Base-by-base conservation (phyloP, 2,888 invertebrate genomes). In the Eumacrocentrus americanus region DNA sequence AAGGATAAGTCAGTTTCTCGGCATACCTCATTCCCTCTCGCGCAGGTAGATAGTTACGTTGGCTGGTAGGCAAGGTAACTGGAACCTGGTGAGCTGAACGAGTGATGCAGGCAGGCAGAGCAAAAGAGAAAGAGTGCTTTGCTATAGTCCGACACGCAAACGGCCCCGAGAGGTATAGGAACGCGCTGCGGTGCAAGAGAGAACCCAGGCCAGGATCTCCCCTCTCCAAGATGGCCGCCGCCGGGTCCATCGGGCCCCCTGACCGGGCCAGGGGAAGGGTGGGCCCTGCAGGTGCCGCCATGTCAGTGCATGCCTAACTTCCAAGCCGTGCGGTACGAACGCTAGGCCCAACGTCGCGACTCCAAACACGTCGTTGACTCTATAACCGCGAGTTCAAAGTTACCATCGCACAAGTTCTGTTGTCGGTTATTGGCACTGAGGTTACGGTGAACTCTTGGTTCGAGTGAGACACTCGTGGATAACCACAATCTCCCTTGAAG, bases 261-360 rank as follows among this genome's bases (percentile, higher is more conserved):
- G 65, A 68, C 69, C 20, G 35, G 42, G 52, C 25, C 37, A 47
- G 74, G 73, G 76, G 76, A 75, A 77, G 75, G 77, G 75, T 74
- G 74, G 70, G 72, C 70, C 71, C 72, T 72, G 77, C 80, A 80
- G 80, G 80, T 80, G 80, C 79, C 80, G 80, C 80, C 80, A 80
- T 80, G 79, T 79, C 80, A 80, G 80, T 80, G 76, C 77, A 80
- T 78, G 79, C 78, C 75, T 78, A 77, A 77, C 78, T 70, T 79
- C 76, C 75, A 75, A 76, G 73, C 74, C 75, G 80, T 74, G 75
- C 76, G 77, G 77, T 75, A 75, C 78, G 73, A 71, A 58, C 18
- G 57, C 63, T 65, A 58, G 56, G 62, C 54, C 47, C 58, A 9
- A 44, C 34, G 29, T 42, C 42, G 62, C 23, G 52, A 29, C 11